Evolutionary conservation across 1,140 invertebrate genomes (phyloP).

Genomic region (Trichonephila clavipes): DNA sequence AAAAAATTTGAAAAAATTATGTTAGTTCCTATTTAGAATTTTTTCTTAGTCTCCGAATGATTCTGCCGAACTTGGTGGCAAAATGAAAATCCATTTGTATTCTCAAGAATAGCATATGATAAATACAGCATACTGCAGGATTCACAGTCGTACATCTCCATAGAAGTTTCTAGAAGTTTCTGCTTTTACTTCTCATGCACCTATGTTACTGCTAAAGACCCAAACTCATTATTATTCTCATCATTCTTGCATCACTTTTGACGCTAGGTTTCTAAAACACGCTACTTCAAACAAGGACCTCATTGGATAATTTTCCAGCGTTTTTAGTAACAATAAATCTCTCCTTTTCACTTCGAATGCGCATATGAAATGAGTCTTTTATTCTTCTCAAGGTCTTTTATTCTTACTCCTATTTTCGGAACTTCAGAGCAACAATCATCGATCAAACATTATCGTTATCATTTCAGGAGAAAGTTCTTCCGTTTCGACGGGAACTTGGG

Average conservation of each 20-base stretch:
- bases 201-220: background rate
- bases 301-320: background rate
- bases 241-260: background rate
- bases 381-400: background rate
- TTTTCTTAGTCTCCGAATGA: too few species aligned
- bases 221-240: slow-evolving; percentile 1
- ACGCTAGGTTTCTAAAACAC: background rate
- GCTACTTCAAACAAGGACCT: background rate
- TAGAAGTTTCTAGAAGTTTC: too few species aligned
- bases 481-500: background rate
- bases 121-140: background rate
- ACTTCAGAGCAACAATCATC: background rate
- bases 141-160: background rate
- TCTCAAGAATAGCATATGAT: background rate
- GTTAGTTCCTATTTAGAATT: too few species aligned
- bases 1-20: too few species aligned
- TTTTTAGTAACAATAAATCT: slow-evolving; percentile 23
- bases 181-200: background rate
- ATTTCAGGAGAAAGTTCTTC: background rate
- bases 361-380: background rate
- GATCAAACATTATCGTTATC: slow-evolving; percentile 24
- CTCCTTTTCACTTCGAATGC: background rate
- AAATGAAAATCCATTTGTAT: too few species aligned
- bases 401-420: slow-evolving; percentile 1
- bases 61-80: too few species aligned